Conservation (phyloP, 2,113 vertebrate genomes). For the Anarrhichthys ocellatus region DNA sequence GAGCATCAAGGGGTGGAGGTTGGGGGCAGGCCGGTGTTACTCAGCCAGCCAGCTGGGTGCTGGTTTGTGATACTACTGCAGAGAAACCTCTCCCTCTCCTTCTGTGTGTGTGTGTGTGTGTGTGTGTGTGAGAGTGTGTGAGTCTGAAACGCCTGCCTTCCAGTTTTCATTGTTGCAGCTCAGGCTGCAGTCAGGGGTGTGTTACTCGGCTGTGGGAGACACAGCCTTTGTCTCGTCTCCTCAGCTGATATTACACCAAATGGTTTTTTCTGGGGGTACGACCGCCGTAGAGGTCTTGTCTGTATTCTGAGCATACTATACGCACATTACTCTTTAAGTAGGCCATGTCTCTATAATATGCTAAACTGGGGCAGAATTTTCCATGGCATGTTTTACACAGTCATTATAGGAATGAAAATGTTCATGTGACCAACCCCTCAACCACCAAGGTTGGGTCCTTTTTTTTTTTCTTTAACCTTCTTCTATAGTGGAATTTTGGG, state of each 20-base stretch:
- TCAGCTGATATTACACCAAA: slow-evolving; percentile 44
- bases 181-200: slow-evolving; percentile 70
- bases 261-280: neutral
- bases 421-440: neutral
- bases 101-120: slow-evolving; percentile 11
- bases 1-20: slow-evolving; percentile 48
- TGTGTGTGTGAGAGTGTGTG: slow-evolving; percentile 7
- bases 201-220: slow-evolving; percentile 63
- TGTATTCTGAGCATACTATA: neutral
- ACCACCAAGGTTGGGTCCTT: neutral
- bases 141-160: slow-evolving; percentile 53
- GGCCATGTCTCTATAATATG: slow-evolving; percentile 18
- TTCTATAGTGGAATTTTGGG: neutral
- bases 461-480: neutral
- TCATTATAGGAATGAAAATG: slow-evolving; percentile 10
- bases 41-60: slow-evolving; percentile 52
- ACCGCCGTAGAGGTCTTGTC: neutral
- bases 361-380: slow-evolving; percentile 32
- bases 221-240: slow-evolving; percentile 75
- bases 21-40: slow-evolving; percentile 51
- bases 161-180: slow-evolving; percentile 74
- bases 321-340: slow-evolving; percentile 12
- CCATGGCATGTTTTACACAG: slow-evolving; percentile 22
- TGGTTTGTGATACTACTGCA: slow-evolving; percentile 66
- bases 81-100: slow-evolving; percentile 42